A percentile compares a stretch with the other conserved stretches of the same genome.
phyloP scores from a whole-genome alignment of 92 coral and sea anemone species.

The Virgularia gustaviana region DNA sequence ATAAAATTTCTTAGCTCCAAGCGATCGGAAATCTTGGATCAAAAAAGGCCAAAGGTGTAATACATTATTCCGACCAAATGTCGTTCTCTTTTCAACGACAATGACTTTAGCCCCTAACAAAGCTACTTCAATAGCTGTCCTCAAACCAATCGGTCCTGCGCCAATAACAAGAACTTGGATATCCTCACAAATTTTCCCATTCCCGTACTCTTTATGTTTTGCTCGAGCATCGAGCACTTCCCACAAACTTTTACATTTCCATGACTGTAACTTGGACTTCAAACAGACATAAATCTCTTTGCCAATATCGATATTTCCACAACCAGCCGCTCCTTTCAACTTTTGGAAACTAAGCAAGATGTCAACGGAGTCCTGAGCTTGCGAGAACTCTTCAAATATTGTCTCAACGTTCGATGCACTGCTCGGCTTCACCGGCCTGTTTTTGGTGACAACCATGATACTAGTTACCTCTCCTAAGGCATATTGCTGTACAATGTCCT shows the following conservation, averaged over 20 bases:
- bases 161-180: slow-evolving; percentile 84
- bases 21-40: slow-evolving; percentile 83
- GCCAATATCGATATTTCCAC: slow-evolving; percentile 64
- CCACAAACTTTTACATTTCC: slow-evolving; percentile 93
- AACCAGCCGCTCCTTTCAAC: slow-evolving; percentile 64
- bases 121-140: slow-evolving; percentile 93
- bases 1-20: slow-evolving; percentile 91
- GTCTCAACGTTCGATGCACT: slow-evolving; percentile 42
- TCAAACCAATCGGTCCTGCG: slow-evolving; percentile 84
- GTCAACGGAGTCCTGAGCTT: slow-evolving; percentile 77
- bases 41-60: slow-evolving; percentile 94
- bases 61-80: slow-evolving; percentile 82
- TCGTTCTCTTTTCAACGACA: slow-evolving; percentile 78
- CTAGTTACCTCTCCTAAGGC: neutral
- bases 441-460: slow-evolving; percentile 27
- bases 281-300: slow-evolving; percentile 70
- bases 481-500: neutral
- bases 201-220: slow-evolving; percentile 81
- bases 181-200: slow-evolving; percentile 83
- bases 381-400: slow-evolving; percentile 70
- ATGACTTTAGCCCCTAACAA: slow-evolving; percentile 86
- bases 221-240: slow-evolving; percentile 81
- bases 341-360: slow-evolving; percentile 74
- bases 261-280: slow-evolving; percentile 78
- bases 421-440: slow-evolving; percentile 1